Base-by-base conservation (phyloP, 2,888 invertebrate species). In the Colletes collaris region DNA sequence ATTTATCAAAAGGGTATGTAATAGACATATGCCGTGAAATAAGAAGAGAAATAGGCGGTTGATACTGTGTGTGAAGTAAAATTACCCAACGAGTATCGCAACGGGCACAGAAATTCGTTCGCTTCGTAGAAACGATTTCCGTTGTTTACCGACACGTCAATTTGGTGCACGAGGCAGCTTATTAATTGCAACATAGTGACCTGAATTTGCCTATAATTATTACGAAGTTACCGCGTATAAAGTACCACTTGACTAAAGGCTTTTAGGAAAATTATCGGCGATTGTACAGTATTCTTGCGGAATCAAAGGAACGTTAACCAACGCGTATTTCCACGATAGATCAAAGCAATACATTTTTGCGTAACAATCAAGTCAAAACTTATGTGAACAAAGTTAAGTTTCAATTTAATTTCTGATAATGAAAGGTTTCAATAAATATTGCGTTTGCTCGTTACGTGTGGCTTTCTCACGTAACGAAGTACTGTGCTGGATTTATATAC, bases 131-230 rank as follows among this genome's bases (percentile, higher is more conserved):
- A 70, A 69, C 52, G 62, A 68, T 69, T 55, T 10, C 56, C 62
- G 62, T 69, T 67, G 80, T 74, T 79, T 67, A 19, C 37, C n/a
- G 59, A 66, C 53, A 49, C 58, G 37, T 79, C 69, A 27, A 58
- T 79, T 79, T 40, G 10, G 44, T 3, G 66, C 74, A 35, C 68
- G 60, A 60, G 69, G 69, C 74, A 63, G 74, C 79, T 74, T 80
- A 74, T 80, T 80, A 78, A 69, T 79, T 63, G 62, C 65, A 70
- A 63, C 16, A 55, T 27, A 69, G 66, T 62, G 65, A 60, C 78
- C 73, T 74, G 65, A 78, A 80, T 80, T 62, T 68, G 62, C 68
- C 78, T 58, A 56, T 78, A 78, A 73, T 80, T 78, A 78, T 62
- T 66, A 69, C 60, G 0, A 80, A 79, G 74, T 79, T 67, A 55